A percentile compares a stretch with the other conserved stretches of the same genome.
Evolutionary conservation across 2,888 invertebrate genomes (phyloP).

Genomic region (Galerucella pusilla): DNA sequence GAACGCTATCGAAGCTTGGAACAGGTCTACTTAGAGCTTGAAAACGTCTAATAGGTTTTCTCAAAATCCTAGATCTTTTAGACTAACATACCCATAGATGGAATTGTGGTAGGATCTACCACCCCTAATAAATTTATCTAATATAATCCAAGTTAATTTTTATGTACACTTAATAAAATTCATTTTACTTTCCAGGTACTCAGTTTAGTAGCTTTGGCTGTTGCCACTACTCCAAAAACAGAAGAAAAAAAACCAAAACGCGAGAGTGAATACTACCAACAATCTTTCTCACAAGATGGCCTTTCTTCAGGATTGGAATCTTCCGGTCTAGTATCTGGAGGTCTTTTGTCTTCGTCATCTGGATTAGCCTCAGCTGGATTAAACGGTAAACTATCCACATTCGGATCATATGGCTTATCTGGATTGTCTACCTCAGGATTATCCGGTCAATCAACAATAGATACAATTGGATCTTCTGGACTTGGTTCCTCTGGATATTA

Average conservation of each 20-base stretch:
- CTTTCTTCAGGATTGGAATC: neutral
- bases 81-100: too few relatives aligned
- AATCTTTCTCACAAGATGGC: neutral
- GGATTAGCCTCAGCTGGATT: neutral
- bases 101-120: too few relatives aligned
- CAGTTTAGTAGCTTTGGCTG: constrained; percentile 17
- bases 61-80: too few relatives aligned
- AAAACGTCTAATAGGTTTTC: too few relatives aligned
- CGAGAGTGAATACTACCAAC: constrained; percentile 1
- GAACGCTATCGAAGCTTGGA: too few relatives aligned
- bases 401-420: neutral
- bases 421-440: neutral
- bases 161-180: neutral
- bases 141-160: too few relatives aligned
- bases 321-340: neutral
- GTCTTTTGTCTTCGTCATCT: neutral
- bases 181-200: constrained; percentile 6
- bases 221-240: constrained; percentile 1
- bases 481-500: constrained; percentile 5
- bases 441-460: neutral
- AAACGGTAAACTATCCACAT: neutral
- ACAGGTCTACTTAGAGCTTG: too few relatives aligned
- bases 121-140: too few relatives aligned
- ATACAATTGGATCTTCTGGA: neutral
- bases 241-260: neutral